Conservation (phyloP, 2,113 vertebrate species). For the Butorides virescens region DNA sequence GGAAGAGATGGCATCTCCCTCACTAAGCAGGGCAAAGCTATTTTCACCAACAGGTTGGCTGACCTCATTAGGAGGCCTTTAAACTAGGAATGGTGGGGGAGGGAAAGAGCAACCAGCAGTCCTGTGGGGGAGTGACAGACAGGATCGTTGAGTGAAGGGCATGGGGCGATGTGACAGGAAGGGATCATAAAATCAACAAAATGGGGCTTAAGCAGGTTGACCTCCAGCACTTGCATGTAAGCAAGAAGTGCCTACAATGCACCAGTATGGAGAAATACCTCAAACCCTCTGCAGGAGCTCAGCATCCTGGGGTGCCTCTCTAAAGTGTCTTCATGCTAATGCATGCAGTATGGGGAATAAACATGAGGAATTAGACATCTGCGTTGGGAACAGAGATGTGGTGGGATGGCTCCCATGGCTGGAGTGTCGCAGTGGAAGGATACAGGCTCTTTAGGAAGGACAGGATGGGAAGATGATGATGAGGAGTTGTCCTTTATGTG, state of each 20-base stretch:
- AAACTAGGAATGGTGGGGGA: not conserved
- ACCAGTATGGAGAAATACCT: not conserved
- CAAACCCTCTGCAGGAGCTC: not conserved
- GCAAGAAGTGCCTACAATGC: not conserved
- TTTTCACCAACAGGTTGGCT: not conserved
- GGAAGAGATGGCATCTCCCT: not conserved
- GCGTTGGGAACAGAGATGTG: not conserved
- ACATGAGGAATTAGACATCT: not conserved
- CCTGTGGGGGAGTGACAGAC: not conserved
- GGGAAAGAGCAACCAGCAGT: not conserved
- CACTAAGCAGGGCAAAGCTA: not conserved
- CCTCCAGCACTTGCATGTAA: not conserved
- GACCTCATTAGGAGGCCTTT: not conserved
- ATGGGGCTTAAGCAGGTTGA: not conserved
- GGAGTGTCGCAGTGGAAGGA: not conserved
- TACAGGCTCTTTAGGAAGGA: not conserved
- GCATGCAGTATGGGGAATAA: not conserved
- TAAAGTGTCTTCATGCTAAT: not conserved
- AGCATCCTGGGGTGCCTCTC: not conserved
- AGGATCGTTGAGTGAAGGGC: accelerated
- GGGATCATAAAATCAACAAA: not conserved
- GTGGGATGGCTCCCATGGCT: not conserved
- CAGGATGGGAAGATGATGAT: not conserved
- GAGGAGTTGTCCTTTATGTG: not conserved
- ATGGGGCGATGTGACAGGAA: not conserved